A percentile compares a stretch with the other conserved stretches of the same genome.
These are phyloP conservation scores for Pangasius sanitwongsei DNA, from an alignment of 2,797 vertebrate species.

Conservation along the genomic window DNA sequence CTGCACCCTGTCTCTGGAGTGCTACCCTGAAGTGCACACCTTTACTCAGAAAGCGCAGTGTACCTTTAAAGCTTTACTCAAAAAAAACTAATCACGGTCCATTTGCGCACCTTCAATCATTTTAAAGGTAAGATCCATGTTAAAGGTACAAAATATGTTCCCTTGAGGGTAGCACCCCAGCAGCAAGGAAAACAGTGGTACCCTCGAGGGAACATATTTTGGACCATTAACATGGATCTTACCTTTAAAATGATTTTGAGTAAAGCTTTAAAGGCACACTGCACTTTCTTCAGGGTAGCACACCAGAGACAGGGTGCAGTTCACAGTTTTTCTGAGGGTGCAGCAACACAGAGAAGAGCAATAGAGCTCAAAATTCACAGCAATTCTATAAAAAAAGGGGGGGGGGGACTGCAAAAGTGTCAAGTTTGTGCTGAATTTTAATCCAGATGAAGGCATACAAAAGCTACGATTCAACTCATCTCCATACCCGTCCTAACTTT, in stretches of 20 bases:
- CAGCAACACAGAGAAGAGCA: neutral
- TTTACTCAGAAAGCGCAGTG: too few species aligned
- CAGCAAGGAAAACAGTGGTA: neutral
- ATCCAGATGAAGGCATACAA: neutral
- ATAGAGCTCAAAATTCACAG: neutral
- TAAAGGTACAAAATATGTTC: neutral
- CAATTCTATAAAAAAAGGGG: neutral
- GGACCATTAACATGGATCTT: neutral
- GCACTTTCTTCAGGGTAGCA: neutral
- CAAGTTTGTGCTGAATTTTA: neutral
- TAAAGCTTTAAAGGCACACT: neutral
- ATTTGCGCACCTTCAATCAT: neutral
- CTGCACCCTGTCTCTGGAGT: too few species aligned
- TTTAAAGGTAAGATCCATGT: neutral
- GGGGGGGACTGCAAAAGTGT: too few species aligned
- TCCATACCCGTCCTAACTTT: neutral
- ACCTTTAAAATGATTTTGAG: neutral
- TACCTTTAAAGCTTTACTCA: too few species aligned
- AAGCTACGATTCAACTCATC: neutral
- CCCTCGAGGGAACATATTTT: neutral
- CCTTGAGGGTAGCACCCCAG: neutral
- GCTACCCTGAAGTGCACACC: too few species aligned
- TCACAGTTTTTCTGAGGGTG: neutral
- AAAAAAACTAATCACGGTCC: neutral
- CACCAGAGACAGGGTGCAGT: neutral